These are phyloP conservation scores for Ectemnius continuus DNA, from an alignment of 2,888 invertebrate genomes.

Conservation along the genomic window DNA sequence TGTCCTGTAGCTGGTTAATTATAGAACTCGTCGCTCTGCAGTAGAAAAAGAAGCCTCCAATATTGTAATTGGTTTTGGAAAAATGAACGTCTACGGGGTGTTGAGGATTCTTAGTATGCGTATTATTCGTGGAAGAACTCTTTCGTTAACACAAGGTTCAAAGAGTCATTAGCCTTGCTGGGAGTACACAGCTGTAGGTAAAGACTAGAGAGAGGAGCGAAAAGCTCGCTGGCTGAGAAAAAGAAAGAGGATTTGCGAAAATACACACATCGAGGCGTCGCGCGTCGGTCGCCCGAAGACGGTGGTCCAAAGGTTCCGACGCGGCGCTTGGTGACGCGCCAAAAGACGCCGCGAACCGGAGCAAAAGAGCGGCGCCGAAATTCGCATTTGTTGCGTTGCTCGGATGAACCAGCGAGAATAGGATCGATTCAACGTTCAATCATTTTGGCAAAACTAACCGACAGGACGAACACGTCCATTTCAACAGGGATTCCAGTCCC, in stretches of 20 bases:
- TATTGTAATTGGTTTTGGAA: too few relatives aligned
- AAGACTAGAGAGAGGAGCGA: background rate
- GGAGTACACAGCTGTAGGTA: background rate
- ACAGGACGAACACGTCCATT: too few relatives aligned
- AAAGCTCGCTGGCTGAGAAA: background rate
- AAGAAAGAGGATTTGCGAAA: conserved; percentile 1
- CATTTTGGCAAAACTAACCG: conserved; percentile 35
- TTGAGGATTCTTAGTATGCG: too few relatives aligned
- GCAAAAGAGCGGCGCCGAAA: conserved; percentile 38
- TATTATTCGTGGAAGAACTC: too few relatives aligned
- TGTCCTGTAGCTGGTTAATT: background rate
- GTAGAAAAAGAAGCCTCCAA: too few relatives aligned
- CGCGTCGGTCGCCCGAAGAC: conserved; percentile 22
- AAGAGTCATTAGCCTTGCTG: too few relatives aligned
- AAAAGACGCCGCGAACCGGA: conserved; percentile 52
- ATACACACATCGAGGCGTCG: conserved; percentile 29
- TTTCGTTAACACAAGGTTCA: too few relatives aligned
- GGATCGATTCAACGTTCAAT: conserved; percentile 54
- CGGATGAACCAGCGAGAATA: conserved; percentile 51
- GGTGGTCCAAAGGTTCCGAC: conserved; percentile 45
- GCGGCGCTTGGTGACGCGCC: conserved; percentile 49
- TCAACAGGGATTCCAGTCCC: too few relatives aligned
- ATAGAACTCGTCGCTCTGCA: background rate
- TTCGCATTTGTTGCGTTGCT: conserved; percentile 52
- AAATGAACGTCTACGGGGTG: too few relatives aligned